These are phyloP conservation scores for Emys orbicularis DNA, from an alignment of 2,797 vertebrate genomes.

Conservation along the genomic window DNA sequence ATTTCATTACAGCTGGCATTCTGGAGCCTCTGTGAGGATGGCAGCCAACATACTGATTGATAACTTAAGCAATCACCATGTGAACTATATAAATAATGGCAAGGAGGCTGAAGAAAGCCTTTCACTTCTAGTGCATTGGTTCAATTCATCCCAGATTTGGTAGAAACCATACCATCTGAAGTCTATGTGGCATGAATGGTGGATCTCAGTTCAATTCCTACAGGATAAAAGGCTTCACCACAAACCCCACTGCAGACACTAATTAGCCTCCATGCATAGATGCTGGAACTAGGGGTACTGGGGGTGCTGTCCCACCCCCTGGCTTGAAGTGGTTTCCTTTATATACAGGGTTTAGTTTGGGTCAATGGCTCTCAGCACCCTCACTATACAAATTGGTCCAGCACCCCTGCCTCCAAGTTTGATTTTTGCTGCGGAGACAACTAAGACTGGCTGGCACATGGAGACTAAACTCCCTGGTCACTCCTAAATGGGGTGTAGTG, in stretches of 20 bases:
- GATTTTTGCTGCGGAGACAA: too few relatives aligned
- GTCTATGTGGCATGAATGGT: background rate
- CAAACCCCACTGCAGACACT: background rate
- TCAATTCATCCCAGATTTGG: background rate
- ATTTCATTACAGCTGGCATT: background rate
- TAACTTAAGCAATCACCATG: rapidly evolving
- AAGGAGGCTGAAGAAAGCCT: background rate
- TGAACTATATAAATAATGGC: background rate
- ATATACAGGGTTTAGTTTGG: too few relatives aligned
- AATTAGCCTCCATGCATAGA: too few relatives aligned
- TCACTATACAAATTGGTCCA: too few relatives aligned
- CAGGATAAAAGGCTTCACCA: background rate
- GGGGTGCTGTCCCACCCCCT: too few relatives aligned
- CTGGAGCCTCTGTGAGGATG: background rate
- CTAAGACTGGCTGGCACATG: background rate
- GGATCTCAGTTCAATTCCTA: background rate
- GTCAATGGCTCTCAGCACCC: too few relatives aligned
- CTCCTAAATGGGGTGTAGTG: rapidly evolving
- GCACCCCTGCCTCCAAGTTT: background rate
- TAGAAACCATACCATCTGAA: background rate
- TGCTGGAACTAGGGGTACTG: too few relatives aligned
- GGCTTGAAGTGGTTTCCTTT: too few relatives aligned
- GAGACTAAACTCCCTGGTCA: rapidly evolving
- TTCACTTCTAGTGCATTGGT: background rate
- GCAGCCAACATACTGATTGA: background rate